Evolutionary conservation across 2,797 vertebrate species (phyloP).

Genomic region (Taenioides sp.): DNA sequence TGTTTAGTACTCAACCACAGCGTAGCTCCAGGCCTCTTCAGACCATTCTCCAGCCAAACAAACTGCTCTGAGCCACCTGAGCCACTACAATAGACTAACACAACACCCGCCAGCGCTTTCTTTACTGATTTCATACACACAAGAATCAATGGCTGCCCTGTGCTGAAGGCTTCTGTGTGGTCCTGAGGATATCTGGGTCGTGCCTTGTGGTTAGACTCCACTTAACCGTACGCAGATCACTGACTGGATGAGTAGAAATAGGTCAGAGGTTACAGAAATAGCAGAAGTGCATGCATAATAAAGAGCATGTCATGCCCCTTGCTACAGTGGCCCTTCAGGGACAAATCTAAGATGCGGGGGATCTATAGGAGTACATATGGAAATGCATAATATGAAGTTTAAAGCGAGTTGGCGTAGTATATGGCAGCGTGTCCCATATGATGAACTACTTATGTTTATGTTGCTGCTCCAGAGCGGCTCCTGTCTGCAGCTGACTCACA

Average conservation of each 20-base stretch:
- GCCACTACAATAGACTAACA: slow-evolving; percentile 21
- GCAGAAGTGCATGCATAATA: slow-evolving; percentile 16
- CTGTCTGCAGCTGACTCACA: slow-evolving; percentile 35
- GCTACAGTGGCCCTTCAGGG: slow-evolving; percentile 21
- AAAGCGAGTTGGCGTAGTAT: slow-evolving; percentile 32
- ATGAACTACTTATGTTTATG: slow-evolving; percentile 28
- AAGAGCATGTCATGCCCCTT: not conserved
- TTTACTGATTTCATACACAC: slow-evolving; percentile 10
- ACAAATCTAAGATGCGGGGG: slow-evolving; percentile 17
- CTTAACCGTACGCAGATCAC: slow-evolving; percentile 49
- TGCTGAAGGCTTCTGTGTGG: slow-evolving; percentile 24
- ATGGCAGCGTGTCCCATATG: slow-evolving; percentile 31
- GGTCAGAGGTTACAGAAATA: slow-evolving; percentile 47
- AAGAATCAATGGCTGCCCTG: slow-evolving; percentile 38
- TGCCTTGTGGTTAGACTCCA: slow-evolving; percentile 48
- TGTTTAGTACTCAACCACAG: slow-evolving; percentile 4
- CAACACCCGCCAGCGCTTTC: slow-evolving; percentile 25
- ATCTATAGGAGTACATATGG: slow-evolving; percentile 37
- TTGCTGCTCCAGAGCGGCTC: slow-evolving; percentile 31
- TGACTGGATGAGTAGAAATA: slow-evolving; percentile 45
- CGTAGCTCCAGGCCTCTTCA: slow-evolving; percentile 36
- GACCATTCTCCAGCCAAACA: slow-evolving; percentile 21
- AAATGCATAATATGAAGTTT: slow-evolving; percentile 13
- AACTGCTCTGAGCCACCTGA: slow-evolving; percentile 22
- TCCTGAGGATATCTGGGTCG: slow-evolving; percentile 59